Percentiles rank a stretch among this genome's conserved stretches.
Conservation (phyloP, 1,140 invertebrate genomes). For the Wasmannia auropunctata region DNA sequence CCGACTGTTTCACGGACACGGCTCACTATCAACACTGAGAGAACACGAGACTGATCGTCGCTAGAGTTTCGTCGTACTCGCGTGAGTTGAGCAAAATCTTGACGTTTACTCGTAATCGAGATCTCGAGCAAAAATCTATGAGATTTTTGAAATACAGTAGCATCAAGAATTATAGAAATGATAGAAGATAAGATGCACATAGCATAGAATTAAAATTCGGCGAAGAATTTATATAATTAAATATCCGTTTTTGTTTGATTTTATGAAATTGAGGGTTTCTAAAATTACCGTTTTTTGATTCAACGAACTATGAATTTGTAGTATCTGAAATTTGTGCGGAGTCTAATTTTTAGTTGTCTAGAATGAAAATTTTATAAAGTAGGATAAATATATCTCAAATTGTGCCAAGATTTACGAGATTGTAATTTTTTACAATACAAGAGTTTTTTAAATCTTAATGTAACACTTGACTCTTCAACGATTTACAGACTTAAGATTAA, state of each 20-base stretch:
- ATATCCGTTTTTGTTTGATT: background rate
- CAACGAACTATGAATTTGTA: background rate
- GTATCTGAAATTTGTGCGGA: background rate
- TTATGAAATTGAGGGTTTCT: background rate
- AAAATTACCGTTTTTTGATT: background rate
- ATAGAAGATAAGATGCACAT: background rate
- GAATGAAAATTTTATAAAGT: background rate
- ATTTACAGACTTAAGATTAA: background rate
- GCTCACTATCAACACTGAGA: constrained; percentile 36
- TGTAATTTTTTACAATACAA: background rate
- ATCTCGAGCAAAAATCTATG: background rate
- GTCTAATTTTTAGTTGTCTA: background rate
- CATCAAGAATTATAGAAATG: background rate
- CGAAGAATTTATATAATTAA: background rate
- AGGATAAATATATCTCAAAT: background rate
- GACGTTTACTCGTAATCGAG: background rate
- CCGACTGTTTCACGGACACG: constrained; percentile 40
- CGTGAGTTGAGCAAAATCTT: background rate
- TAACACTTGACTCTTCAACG: background rate
- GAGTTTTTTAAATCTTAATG: background rate
- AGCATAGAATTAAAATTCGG: background rate
- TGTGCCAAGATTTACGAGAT: constrained; percentile 1
- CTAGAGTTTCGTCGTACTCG: constrained; percentile 11
- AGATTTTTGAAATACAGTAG: background rate
- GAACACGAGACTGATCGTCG: constrained; percentile 63